Base-by-base conservation (phyloP, 1,140 invertebrate genomes). In the Calephelis nemesis region DNA sequence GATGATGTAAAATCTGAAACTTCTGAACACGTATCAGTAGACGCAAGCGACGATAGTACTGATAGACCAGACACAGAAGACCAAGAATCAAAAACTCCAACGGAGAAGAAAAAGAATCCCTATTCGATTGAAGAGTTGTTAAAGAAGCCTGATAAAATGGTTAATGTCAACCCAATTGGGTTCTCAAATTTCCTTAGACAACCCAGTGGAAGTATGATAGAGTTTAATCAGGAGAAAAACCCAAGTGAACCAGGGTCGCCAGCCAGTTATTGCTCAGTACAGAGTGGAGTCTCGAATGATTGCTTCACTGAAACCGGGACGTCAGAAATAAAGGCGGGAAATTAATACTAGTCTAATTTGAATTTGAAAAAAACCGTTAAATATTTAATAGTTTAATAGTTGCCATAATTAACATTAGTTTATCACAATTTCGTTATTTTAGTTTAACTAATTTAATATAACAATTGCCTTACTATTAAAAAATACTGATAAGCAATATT, bases 61-160 rank as follows among this genome's bases (percentile, higher is more conserved):
- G 94, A 94, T 71, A 93, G 93, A 73, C 93, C 93, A 42, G 94
- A 94, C 54, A 84, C 92, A 19, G 93, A 94, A 30, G 94, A 94
- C 11, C 92, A 92, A 68, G 83, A 90, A 39, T 73, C 76, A 63
- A 86, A 82, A 76, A 45, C 42, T 45, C 77, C 81, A 7, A 80
- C 85, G 73, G 92, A 91, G 67, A 95, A 94, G 74, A 96, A 96
- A 83, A 94, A 94, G 62, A 97, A 96, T 87, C 96, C 96, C 0
- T 97, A 97, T 81, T 97, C 96, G 0, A 97, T 97, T 77, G 96
- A 97, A 80, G 96, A 97, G 80, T 81, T 97, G 7, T 78, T 97
- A 5, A 97, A 97, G 77, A 97, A 96, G 72, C 95, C 96, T 7
- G 94, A 95, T 67, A 95, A 94, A 74, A 87, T 92, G 62, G 76